These are phyloP conservation scores for Acanthoscelides obtectus DNA, from an alignment of 2,888 invertebrate genomes.

Conservation along the genomic window DNA sequence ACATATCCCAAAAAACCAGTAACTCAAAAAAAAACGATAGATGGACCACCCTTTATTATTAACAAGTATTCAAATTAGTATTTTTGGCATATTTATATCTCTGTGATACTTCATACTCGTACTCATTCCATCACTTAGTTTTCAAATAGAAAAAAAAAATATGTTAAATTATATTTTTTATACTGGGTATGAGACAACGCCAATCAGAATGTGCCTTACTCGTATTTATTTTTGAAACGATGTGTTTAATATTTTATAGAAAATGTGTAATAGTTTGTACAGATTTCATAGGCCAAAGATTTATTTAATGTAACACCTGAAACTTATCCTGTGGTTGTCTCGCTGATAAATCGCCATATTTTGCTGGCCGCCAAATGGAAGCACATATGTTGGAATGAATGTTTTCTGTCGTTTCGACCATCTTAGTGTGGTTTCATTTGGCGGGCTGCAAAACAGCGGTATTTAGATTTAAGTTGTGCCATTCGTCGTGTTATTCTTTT, in stretches of 20 bases:
- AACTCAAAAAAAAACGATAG: too few species aligned
- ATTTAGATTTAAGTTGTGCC: not conserved
- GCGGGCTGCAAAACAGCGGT: too few species aligned
- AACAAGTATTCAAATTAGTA: not conserved
- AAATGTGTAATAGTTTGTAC: not conserved
- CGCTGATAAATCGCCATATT: too few species aligned
- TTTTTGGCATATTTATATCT: not conserved
- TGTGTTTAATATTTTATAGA: too few species aligned
- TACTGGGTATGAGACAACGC: not conserved
- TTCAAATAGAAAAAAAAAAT: not conserved
- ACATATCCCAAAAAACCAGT: too few species aligned
- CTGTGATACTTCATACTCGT: not conserved
- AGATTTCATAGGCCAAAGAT: not conserved
- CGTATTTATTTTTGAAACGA: not conserved
- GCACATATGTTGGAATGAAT: too few species aligned
- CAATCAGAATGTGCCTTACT: not conserved
- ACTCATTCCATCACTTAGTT: not conserved
- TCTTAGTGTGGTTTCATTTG: too few species aligned
- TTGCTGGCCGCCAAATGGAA: too few species aligned
- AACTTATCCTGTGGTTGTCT: too few species aligned
- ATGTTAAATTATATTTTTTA: not conserved
- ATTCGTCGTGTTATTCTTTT: not conserved
- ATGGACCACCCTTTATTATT: too few species aligned
- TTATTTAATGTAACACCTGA: too few species aligned
- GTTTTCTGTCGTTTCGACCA: too few species aligned